Base-by-base conservation (phyloP, 2,888 invertebrate genomes). In the Cataglyphis albicans region DNA sequence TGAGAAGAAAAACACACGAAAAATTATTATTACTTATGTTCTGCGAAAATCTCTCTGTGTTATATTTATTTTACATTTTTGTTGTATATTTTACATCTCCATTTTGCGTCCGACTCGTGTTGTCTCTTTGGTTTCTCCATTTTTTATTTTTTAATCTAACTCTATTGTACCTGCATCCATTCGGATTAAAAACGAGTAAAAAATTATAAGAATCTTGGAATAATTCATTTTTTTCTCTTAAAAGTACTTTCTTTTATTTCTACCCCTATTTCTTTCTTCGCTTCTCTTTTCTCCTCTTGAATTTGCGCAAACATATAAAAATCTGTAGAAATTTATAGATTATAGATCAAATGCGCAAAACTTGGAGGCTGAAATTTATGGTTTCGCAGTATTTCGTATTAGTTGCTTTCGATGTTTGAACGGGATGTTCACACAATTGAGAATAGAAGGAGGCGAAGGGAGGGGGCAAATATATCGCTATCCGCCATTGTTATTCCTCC, bases 341-440 rank as follows among this genome's bases (percentile, higher is more conserved):
- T 90, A 78, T 90, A 90, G 90, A 91, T 90, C 89, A 91, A 92
- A 92, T 92, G 92, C 92, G 91, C 93, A 91, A 93, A 93, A 93
- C 92, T 92, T 89, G 90, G 89, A 92, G 89, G 90, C 87, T 88
- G 88, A 90, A 92, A 93, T 93, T 93, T 93, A 93, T 93, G 91
- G 91, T 88, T 86, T 84, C 86, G 83, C 88, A 84, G 89, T 84
- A 86, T 87, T 88, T 89, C 87, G 89, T 18, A 52, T 52, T 52
- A 52, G 48, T 52, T n/a, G 48, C 7, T 90, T 90, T 85, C 89
- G 85, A 89, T 86, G 88, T 84, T 86, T 81, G 73, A 86, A 67
- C 67, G 82, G 83, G 82, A 85, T 86, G 75, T 64, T 74, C 41
- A 4, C 70, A 61, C 61, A 61, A 74, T 61, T 38, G 15, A 12